Percentiles rank a stretch among this genome's conserved stretches.
Evolutionary conservation across 2,797 vertebrate genomes (phyloP).

Genomic region (Lindbergichthys nudifrons): DNA sequence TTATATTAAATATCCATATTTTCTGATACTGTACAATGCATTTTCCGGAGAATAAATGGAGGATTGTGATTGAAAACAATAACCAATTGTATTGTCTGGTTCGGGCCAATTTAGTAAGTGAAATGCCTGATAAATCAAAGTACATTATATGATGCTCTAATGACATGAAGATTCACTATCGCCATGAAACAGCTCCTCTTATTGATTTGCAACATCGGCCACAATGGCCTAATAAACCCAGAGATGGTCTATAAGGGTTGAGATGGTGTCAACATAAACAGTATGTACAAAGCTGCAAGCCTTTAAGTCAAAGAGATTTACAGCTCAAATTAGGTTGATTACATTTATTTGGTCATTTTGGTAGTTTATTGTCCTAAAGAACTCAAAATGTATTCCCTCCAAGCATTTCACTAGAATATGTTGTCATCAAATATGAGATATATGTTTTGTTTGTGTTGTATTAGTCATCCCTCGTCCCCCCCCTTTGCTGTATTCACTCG

Average conservation of each 20-base stretch:
- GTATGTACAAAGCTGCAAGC: neutral
- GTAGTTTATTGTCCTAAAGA: neutral
- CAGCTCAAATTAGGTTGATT: neutral
- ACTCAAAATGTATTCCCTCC: neutral
- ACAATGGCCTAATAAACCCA: neutral
- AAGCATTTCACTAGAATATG: neutral
- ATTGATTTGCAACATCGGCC: neutral
- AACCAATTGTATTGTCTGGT: neutral
- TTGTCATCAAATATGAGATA: constrained; percentile 1
- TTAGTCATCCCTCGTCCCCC: constrained; percentile 8
- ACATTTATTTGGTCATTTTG: neutral
- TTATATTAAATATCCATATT: neutral
- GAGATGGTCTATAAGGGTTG: neutral
- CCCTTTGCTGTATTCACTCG: constrained; percentile 18
- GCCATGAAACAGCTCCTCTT: neutral
- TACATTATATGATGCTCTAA: neutral
- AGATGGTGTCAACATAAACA: neutral
- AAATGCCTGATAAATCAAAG: neutral
- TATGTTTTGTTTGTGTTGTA: constrained; percentile 10
- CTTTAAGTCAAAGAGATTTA: neutral
- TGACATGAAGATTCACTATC: neutral
- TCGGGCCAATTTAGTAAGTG: neutral
- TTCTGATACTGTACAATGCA: neutral
- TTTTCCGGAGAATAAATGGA: neutral
- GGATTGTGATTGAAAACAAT: neutral